Conservation (phyloP, 2,797 vertebrate species). For the Danionella dracula region DNA sequence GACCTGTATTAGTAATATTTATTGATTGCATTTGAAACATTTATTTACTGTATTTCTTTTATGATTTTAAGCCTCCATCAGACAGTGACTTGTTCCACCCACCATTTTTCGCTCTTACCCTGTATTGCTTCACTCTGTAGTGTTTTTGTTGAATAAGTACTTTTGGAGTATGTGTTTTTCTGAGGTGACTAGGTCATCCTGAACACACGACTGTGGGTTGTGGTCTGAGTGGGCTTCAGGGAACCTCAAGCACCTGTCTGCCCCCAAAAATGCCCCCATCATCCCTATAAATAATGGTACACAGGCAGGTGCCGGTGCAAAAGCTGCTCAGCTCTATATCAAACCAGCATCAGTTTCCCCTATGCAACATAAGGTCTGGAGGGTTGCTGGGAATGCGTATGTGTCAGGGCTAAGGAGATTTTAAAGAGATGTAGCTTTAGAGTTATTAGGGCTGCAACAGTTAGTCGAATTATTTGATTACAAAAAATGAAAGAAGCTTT, state of each 20-base stretch:
- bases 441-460: too few species aligned
- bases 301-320: constrained; percentile 52
- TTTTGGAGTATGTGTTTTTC: constrained; percentile 51
- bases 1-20: too few species aligned
- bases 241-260: constrained; percentile 50
- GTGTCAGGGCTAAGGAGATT: too few species aligned
- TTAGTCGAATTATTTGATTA: too few species aligned
- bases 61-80: too few species aligned
- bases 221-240: constrained; percentile 53
- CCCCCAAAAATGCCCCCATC: constrained; percentile 54
- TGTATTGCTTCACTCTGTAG: not conserved
- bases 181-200: not conserved
- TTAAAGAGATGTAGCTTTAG: too few species aligned
- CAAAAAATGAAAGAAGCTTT: too few species aligned
- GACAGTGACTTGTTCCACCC: too few species aligned
- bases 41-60: too few species aligned
- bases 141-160: constrained; percentile 46
- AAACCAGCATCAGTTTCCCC: constrained; percentile 44
- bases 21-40: too few species aligned
- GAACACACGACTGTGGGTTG: constrained; percentile 50
- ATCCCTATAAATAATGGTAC: constrained; percentile 60
- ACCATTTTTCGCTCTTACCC: not conserved
- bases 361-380: constrained; percentile 48
- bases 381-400: constrained; percentile 32
- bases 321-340: constrained; percentile 55